phyloP scores from a whole-genome alignment of 92 coral and sea anemone species.

The Micromussa lordhowensis region DNA sequence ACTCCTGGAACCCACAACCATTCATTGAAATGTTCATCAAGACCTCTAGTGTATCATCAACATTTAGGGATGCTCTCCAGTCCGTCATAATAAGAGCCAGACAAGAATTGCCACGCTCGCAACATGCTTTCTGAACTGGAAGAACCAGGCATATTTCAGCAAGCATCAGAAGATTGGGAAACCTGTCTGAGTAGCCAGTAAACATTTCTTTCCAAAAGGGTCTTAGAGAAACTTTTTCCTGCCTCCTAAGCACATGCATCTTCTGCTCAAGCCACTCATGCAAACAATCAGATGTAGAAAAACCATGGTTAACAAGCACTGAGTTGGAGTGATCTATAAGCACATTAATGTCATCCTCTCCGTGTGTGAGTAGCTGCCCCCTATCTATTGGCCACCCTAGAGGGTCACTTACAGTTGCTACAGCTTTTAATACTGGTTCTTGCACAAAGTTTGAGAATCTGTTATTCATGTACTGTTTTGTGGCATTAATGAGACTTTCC shows the following conservation, averaged over 20 bases:
- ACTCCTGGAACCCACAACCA: constrained; percentile 48
- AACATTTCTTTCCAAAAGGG: constrained; percentile 55
- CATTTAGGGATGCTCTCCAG: constrained; percentile 50
- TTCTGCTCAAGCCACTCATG: constrained; percentile 56
- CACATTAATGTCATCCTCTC: constrained; percentile 49
- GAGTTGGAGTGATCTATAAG: constrained; percentile 52
- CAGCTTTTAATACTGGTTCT: constrained; percentile 43
- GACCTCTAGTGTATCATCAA: constrained; percentile 44
- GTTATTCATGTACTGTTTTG: constrained; percentile 35
- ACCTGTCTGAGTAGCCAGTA: constrained; percentile 31
- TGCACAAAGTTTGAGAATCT: constrained; percentile 42
- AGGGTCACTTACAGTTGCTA: constrained; percentile 53
- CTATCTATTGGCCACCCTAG: constrained; percentile 53
- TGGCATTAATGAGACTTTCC: constrained; percentile 40
- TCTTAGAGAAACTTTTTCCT: constrained; percentile 49
- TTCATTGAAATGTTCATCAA: constrained; percentile 45
- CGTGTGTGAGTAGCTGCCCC: constrained; percentile 56
- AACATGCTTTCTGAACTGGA: constrained; percentile 52
- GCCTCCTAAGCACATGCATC: constrained; percentile 53
- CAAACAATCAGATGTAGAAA: constrained; percentile 42
- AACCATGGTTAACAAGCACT: constrained; percentile 54
- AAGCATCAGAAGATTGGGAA: constrained; percentile 56
- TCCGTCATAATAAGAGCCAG: constrained; percentile 49
- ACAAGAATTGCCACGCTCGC: constrained; percentile 25
- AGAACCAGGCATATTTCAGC: constrained; percentile 55